phyloP scores from a whole-genome alignment of 2,797 vertebrate species.

The Eidolon dupreanum region DNA sequence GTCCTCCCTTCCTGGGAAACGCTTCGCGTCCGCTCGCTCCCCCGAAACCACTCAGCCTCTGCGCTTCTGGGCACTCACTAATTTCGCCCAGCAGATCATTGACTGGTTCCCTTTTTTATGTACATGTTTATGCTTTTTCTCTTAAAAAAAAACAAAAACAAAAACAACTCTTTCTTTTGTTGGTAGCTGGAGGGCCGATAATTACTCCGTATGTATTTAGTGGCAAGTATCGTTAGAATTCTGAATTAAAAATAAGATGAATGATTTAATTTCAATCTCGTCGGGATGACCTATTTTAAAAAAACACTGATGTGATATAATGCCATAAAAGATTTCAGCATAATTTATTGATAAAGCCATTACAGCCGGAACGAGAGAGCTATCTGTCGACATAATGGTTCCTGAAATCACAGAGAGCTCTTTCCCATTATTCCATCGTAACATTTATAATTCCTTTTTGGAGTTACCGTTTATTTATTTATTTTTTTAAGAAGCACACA shows the following conservation, averaged over 20 bases:
- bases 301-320: slow-evolving; percentile 41
- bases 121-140: no score
- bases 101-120: not conserved
- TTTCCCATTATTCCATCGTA: not conserved
- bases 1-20: fast-evolving
- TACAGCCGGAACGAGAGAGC: not conserved
- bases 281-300: slow-evolving; percentile 48
- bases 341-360: slow-evolving; percentile 75
- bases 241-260: slow-evolving; percentile 59
- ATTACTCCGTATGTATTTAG: slow-evolving; percentile 19
- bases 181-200: not conserved
- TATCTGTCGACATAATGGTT: slow-evolving; percentile 59
- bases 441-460: slow-evolving; percentile 1
- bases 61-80: not conserved
- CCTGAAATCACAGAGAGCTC: slow-evolving; percentile 50
- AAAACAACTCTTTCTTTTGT: not conserved
- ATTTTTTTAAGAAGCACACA: not conserved
- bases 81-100: not conserved
- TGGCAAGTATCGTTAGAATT: slow-evolving; percentile 2
- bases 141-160: not conserved
- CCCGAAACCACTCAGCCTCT: not conserved
- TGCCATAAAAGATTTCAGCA: slow-evolving; percentile 41
- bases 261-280: slow-evolving; percentile 54
- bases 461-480: not conserved
- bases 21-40: fast-evolving